Conservation (phyloP, 2,113 vertebrate genomes). For the Centropus unirufus region DNA sequence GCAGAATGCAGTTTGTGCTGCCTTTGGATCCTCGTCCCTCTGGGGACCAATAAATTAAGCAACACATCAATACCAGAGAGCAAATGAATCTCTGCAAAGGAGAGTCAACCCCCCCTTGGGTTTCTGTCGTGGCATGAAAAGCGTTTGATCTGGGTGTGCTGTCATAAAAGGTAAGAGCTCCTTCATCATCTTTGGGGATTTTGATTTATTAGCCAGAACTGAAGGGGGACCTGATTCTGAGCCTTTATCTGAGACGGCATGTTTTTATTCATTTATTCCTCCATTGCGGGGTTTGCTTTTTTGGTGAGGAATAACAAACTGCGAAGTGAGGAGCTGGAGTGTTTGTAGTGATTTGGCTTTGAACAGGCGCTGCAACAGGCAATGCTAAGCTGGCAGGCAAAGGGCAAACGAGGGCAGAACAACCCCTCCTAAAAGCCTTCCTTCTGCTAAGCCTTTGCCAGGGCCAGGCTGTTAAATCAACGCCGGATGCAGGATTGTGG, state of each 20-base stretch:
- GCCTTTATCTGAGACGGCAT: background rate
- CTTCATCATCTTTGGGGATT: constrained; percentile 65
- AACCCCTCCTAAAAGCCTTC: constrained; percentile 38
- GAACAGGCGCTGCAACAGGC: background rate
- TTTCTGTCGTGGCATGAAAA: constrained; percentile 56
- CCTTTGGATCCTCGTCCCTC: constrained; percentile 38
- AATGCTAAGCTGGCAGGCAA: constrained; percentile 14
- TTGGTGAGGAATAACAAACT: constrained; percentile 27
- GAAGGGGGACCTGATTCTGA: background rate
- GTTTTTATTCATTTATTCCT: constrained; percentile 29
- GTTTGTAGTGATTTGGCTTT: background rate
- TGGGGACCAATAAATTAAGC: constrained; percentile 69
- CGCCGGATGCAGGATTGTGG: constrained; percentile 34
- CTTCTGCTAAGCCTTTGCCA: constrained; percentile 41
- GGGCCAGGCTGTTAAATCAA: constrained; percentile 47
- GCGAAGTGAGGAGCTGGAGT: background rate
- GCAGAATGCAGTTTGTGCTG: constrained; percentile 30
- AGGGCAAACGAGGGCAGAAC: constrained; percentile 51
- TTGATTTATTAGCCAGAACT: constrained; percentile 43
- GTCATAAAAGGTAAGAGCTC: constrained; percentile 55
- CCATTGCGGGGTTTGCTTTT: background rate
- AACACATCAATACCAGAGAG: constrained; percentile 69
- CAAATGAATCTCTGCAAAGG: constrained; percentile 66
- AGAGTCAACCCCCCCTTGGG: background rate
- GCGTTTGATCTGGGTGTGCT: constrained; percentile 68